Percentiles rank a stretch among this genome's conserved stretches.
Evolutionary conservation across 2,797 vertebrate genomes (phyloP).

Genomic region (Furcifer pardalis): DNA sequence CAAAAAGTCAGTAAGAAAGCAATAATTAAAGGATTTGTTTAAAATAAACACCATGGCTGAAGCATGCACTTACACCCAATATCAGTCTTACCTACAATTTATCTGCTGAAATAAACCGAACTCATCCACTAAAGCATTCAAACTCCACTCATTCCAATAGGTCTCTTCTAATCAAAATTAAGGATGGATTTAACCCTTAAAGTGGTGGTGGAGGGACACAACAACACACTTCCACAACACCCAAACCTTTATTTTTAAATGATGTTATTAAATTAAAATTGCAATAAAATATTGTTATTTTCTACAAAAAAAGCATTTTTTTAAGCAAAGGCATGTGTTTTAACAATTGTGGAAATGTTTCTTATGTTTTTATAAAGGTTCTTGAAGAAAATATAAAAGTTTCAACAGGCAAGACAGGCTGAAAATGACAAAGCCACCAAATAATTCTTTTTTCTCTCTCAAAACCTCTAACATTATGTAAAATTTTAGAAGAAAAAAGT

Average conservation of each 20-base stretch:
- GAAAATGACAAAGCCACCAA: not conserved
- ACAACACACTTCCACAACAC: too few species aligned
- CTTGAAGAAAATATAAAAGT: not conserved
- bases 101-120: too few species aligned
- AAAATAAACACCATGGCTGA: not conserved
- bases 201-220: too few species aligned
- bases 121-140: too few species aligned
- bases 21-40: not conserved
- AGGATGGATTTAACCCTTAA: too few species aligned
- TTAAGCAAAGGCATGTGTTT: not conserved
- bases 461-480: not conserved
- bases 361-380: conserved; percentile 38
- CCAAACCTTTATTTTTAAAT: too few species aligned
- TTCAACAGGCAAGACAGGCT: conserved; percentile 43
- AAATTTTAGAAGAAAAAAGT: not conserved
- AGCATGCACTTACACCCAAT: not conserved
- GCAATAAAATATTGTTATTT: too few species aligned
- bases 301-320: not conserved
- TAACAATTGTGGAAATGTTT: not conserved
- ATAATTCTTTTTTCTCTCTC: not conserved
- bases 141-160: too few species aligned
- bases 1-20: conserved; percentile 1
- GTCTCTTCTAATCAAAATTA: too few species aligned
- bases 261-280: too few species aligned
- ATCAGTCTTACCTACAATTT: too few species aligned